These are phyloP conservation scores for Bujurquina vittata DNA, from an alignment of 2,113 vertebrate species.

Conservation along the genomic window DNA sequence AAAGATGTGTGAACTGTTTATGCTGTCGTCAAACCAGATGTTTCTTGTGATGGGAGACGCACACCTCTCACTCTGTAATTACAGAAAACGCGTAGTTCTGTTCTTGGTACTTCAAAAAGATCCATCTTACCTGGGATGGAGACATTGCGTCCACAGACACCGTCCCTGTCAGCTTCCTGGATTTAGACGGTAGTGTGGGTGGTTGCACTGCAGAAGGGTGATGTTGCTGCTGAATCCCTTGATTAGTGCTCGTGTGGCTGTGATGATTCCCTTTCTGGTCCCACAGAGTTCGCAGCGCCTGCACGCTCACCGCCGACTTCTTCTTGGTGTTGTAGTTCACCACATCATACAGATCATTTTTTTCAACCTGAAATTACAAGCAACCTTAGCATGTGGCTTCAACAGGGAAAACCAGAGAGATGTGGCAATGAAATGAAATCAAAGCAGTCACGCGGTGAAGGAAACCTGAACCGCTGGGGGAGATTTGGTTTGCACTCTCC, in stretches of 20 bases:
- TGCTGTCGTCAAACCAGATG: too few relatives aligned
- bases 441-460: too few relatives aligned
- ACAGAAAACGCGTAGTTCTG: too few relatives aligned
- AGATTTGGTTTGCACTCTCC: too few relatives aligned
- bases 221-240: not conserved
- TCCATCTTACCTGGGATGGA: slow-evolving; percentile 43
- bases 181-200: slow-evolving; percentile 48
- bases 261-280: slow-evolving; percentile 21
- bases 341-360: slow-evolving; percentile 77
- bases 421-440: not conserved
- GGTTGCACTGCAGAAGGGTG: not conserved
- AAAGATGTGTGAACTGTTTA: too few relatives aligned
- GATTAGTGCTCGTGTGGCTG: not conserved
- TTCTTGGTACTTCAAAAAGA: too few relatives aligned
- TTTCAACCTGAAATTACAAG: slow-evolving; percentile 43
- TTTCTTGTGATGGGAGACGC: too few relatives aligned
- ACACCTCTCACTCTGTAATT: not conserved
- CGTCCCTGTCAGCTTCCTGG: slow-evolving; percentile 49
- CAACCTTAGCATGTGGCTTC: not conserved
- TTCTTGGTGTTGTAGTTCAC: slow-evolving; percentile 52
- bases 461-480: too few relatives aligned
- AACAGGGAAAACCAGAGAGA: not conserved
- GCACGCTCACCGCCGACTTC: slow-evolving; percentile 61
- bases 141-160: slow-evolving; percentile 48
- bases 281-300: slow-evolving; percentile 67